A percentile compares a stretch with the other conserved stretches of the same genome.
These are phyloP conservation scores for Coenonympha glycerion DNA, from an alignment of 2,888 invertebrate species.

Conservation along the genomic window DNA sequence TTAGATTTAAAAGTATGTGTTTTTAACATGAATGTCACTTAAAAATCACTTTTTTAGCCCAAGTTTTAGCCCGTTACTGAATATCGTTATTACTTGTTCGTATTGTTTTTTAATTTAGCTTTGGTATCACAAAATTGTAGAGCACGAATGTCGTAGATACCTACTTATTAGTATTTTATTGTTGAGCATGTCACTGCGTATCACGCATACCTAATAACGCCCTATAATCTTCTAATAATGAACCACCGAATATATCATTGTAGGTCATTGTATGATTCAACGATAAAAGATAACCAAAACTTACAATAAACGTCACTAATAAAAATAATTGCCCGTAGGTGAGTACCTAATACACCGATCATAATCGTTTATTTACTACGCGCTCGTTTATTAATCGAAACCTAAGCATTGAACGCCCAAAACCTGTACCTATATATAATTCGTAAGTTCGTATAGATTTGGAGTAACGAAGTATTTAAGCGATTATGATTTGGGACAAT, in stretches of 20 bases:
- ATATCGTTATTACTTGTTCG: no score
- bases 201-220: no score
- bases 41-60: no score
- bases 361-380: background rate
- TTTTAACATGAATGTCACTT: no score
- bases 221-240: no score
- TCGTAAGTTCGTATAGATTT: background rate
- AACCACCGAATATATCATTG: no score
- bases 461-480: conserved; percentile 1
- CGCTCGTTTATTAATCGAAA: background rate
- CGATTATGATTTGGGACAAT: background rate
- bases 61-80: no score
- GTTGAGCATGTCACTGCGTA: background rate
- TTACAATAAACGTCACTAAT: background rate
- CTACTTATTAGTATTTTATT: no score
- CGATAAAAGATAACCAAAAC: background rate
- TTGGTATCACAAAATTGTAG: background rate
- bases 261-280: background rate
- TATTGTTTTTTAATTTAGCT: background rate
- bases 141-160: background rate
- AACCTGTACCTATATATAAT: background rate
- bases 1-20: no score
- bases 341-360: background rate
- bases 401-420: background rate
- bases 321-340: no score